A percentile compares a stretch with the other conserved stretches of the same genome.
Evolutionary conservation across 2,113 vertebrate genomes (phyloP).

Genomic region (Zosterops pallidus): DNA sequence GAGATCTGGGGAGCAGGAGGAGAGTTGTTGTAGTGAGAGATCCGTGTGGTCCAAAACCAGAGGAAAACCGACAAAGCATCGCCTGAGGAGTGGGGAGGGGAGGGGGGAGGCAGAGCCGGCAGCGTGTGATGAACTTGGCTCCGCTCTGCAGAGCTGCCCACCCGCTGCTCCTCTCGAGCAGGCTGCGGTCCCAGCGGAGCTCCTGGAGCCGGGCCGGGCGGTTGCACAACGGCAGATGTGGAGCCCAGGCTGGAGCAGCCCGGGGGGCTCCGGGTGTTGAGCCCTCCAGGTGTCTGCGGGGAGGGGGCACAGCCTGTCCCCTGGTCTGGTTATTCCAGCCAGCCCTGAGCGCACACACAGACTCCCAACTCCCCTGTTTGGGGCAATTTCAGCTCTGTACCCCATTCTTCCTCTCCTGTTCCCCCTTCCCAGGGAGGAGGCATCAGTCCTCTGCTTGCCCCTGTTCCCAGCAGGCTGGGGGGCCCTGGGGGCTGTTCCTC

Average conservation of each 20-base stretch:
- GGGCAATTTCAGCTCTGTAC: neutral
- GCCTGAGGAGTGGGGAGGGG: neutral
- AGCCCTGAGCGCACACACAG: neutral
- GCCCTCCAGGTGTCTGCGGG: neutral
- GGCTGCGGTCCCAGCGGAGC: neutral
- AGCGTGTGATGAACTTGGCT: neutral
- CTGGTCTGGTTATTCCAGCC: accelerated
- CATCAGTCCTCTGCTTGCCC: neutral
- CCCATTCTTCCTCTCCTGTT: neutral
- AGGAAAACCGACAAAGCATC: neutral
- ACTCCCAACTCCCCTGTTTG: neutral
- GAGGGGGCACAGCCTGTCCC: neutral
- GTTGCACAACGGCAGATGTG: neutral
- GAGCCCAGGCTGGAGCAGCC: neutral
- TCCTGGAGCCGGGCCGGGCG: neutral
- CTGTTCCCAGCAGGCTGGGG: neutral
- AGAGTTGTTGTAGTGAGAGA: neutral
- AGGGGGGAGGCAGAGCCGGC: neutral
- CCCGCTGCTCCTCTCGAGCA: neutral
- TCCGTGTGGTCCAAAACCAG: neutral
- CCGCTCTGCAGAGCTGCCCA: neutral
- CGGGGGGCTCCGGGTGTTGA: neutral
- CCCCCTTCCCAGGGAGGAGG: neutral
- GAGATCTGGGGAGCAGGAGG: neutral
- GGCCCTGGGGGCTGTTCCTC: neutral